Conservation (phyloP, 2,113 vertebrate species). For the Myotis davidii region DNA sequence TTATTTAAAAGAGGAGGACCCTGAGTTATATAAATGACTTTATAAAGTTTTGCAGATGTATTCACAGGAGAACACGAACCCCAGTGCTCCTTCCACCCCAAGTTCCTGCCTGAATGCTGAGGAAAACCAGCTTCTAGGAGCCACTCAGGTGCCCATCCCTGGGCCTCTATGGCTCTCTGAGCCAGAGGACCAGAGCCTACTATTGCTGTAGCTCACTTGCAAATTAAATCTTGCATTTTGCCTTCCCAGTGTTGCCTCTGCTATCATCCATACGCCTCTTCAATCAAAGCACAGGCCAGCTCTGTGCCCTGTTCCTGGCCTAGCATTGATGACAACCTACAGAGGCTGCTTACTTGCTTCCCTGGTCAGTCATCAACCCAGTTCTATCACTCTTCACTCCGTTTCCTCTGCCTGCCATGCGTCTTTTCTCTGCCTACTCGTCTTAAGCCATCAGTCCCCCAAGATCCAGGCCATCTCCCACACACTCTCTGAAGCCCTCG, state of each 20-base stretch:
- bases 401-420: neutral
- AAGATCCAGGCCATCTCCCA: neutral
- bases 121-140: neutral
- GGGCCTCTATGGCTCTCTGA: neutral
- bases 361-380: no score
- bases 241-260: neutral
- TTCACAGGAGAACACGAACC: neutral
- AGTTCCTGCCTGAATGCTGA: neutral
- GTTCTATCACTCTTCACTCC: neutral
- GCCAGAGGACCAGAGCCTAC: neutral
- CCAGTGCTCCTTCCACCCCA: no score
- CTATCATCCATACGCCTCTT: neutral
- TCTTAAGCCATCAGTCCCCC: neutral
- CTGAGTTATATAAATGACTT: neutral
- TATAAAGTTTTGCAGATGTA: neutral
- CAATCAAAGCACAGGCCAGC: accelerated
- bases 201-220: neutral
- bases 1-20: neutral
- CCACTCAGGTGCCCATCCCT: no score
- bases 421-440: neutral
- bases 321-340: neutral
- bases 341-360: neutral
- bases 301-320: neutral
- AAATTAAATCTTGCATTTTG: neutral
- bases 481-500: neutral